Percentiles rank a stretch among this genome's conserved stretches.
phyloP scores from a whole-genome alignment of 2,888 invertebrate genomes.

The Byasa hedistus region DNA sequence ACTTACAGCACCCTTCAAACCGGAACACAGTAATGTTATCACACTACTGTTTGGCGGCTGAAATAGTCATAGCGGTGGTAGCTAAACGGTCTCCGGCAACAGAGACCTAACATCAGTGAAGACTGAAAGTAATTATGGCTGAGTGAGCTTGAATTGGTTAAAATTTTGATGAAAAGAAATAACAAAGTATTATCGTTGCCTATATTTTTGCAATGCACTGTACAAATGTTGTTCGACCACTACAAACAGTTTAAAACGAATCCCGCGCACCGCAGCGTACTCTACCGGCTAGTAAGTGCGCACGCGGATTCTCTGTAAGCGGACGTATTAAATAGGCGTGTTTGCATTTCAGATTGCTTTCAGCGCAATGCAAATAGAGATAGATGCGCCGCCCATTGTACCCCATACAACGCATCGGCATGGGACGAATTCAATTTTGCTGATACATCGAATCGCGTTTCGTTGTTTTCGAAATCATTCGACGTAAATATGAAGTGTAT shows the following conservation, averaged over 20 bases:
- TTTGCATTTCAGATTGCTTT: conserved; percentile 74
- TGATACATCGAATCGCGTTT: conserved; percentile 9
- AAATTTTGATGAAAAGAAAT: not conserved
- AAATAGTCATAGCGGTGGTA: no score
- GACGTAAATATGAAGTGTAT: no score
- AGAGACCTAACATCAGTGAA: no score
- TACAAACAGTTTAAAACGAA: conserved; percentile 24
- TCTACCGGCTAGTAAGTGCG: conserved; percentile 33
- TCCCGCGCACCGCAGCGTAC: conserved; percentile 15
- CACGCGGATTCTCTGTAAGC: conserved; percentile 42
- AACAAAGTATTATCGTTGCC: not conserved
- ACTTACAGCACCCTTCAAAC: no score
- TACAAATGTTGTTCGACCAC: conserved; percentile 17
- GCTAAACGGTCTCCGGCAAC: no score
- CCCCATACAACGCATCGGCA: conserved; percentile 34
- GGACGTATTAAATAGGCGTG: conserved; percentile 52
- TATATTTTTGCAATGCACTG: conserved; percentile 1
- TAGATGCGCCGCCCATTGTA: conserved; percentile 54
- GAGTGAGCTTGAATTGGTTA: no score
- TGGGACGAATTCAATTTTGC: conserved; percentile 17
- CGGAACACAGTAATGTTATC: no score
- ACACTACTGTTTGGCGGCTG: no score
- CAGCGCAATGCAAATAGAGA: conserved; percentile 67
- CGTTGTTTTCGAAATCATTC: not conserved
- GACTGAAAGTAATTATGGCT: no score